A percentile compares a stretch with the other conserved stretches of the same genome.
Evolutionary conservation across 2,888 invertebrate species (phyloP).

Genomic region (Leucophenga montana): DNA sequence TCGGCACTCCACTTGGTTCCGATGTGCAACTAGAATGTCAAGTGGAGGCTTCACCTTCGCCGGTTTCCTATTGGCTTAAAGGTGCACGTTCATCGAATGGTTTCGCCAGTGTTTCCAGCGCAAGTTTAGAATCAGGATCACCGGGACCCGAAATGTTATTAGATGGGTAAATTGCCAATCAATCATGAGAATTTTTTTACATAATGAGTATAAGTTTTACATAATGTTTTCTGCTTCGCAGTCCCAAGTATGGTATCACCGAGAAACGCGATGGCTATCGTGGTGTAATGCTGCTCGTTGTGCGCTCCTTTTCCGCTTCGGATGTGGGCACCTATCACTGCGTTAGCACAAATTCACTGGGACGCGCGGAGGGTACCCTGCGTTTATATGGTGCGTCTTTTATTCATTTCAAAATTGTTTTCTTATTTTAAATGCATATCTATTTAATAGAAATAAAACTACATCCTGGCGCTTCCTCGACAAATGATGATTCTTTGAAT

Average conservation of each 20-base stretch:
- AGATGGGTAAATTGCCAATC: slow-evolving; percentile 78
- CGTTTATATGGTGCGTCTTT: slow-evolving; percentile 76
- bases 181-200: too few species aligned
- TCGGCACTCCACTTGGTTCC: slow-evolving; percentile 89
- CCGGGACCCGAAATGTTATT: slow-evolving; percentile 82
- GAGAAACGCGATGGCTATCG: slow-evolving; percentile 73
- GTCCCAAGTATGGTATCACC: slow-evolving; percentile 73
- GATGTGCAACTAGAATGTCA: slow-evolving; percentile 90
- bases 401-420: slow-evolving; percentile 21
- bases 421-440: slow-evolving; percentile 1
- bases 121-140: slow-evolving; percentile 69
- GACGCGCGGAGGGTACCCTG: slow-evolving; percentile 79
- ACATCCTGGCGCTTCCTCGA: slow-evolving; percentile 70
- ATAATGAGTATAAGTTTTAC: neutral
- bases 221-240: slow-evolving; percentile 37
- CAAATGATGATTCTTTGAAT: slow-evolving; percentile 72
- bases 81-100: slow-evolving; percentile 71
- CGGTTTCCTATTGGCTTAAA: slow-evolving; percentile 73
- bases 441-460: slow-evolving; percentile 71
- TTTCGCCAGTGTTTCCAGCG: slow-evolving; percentile 62
- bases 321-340: slow-evolving; percentile 86
- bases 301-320: slow-evolving; percentile 75
- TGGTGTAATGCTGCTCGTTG: slow-evolving; percentile 71
- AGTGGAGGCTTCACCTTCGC: slow-evolving; percentile 87
- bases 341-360: slow-evolving; percentile 80